Evolutionary conservation across 2,888 invertebrate species (phyloP), one percentile per base, ranked within the genome.

Genomic region (Drosophila anomalata): DNA sequence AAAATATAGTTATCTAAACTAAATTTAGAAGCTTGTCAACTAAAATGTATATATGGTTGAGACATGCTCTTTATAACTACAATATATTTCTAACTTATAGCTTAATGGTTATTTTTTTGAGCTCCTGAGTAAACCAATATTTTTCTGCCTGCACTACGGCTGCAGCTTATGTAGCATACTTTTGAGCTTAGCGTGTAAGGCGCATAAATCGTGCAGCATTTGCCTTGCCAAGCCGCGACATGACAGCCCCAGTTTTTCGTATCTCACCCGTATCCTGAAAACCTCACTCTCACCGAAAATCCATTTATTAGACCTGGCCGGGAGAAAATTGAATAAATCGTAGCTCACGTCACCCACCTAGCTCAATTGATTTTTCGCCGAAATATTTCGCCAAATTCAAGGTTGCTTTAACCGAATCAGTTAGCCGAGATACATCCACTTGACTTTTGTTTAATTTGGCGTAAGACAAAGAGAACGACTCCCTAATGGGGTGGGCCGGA

Each of bases 101-200:
- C 29, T 9, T 3, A 29, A 9, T 3, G 9, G 8, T 9, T 29
- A 2, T 2, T 29, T 29, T 29, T 29, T 9, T 2, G 2, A 12
- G 33, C 33, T 33, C 12, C 33, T 6, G 12, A 5, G 4, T n/a
- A n/a, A 33, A 2, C 33, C n/a, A n/a, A 33, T 12, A 2, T 58
- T 61, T 36, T 22, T 61, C 31, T 12, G 7, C 5, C 63, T 61
- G 61, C 61, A 62, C 12, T 46, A 44, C 63, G 39, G 22, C 63
- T 71, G 77, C 73, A 81, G 83, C 77, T 83, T 85, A 85, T 76
- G 77, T 83, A 74, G 77, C 77, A 75, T 84, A 77, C 87, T 89
- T 86, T 88, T 77, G 71, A 77, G 89, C 87, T 90, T 83, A 76
- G 76, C 69, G 74, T 69, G 78, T 79, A 85, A 89, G 86, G 81